phyloP scores from a whole-genome alignment of 2,113 vertebrate genomes.

The Hippocampus barbouri region DNA sequence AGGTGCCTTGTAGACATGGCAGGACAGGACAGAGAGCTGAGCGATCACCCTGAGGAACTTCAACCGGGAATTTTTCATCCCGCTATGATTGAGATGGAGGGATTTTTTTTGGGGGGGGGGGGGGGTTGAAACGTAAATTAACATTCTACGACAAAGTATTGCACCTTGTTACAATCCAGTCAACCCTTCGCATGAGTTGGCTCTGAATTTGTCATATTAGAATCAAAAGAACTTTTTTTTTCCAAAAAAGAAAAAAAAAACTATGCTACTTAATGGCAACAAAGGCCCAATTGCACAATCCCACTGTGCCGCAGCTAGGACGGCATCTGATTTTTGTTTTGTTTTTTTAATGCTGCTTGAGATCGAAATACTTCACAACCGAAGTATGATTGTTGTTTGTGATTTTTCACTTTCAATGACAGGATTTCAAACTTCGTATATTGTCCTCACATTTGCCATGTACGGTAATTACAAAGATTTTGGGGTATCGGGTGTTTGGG shows the following conservation, averaged over 20 bases:
- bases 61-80: conserved; percentile 11
- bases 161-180: conserved; percentile 59
- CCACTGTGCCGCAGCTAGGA: conserved; percentile 55
- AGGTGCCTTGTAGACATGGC: conserved; percentile 63
- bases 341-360: conserved; percentile 13
- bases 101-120: neutral
- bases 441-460: no score
- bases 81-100: neutral
- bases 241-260: conserved; percentile 14
- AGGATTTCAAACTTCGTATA: neutral
- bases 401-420: neutral
- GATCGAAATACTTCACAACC: conserved; percentile 32
- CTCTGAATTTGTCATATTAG: conserved; percentile 35
- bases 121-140: neutral
- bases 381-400: conserved; percentile 44
- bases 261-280: conserved; percentile 27
- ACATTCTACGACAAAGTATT: conserved; percentile 50
- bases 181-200: conserved; percentile 19
- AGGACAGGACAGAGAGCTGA: conserved; percentile 72
- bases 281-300: conserved; percentile 74
- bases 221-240: conserved; percentile 49
- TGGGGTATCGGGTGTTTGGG: neutral
- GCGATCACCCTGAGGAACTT: conserved; percentile 76
- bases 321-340: conserved; percentile 33
- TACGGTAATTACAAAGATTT: no score